A percentile compares a stretch with the other conserved stretches of the same genome.
Conservation (phyloP, 2,113 vertebrate genomes). For the Aspidoscelis tigris region DNA sequence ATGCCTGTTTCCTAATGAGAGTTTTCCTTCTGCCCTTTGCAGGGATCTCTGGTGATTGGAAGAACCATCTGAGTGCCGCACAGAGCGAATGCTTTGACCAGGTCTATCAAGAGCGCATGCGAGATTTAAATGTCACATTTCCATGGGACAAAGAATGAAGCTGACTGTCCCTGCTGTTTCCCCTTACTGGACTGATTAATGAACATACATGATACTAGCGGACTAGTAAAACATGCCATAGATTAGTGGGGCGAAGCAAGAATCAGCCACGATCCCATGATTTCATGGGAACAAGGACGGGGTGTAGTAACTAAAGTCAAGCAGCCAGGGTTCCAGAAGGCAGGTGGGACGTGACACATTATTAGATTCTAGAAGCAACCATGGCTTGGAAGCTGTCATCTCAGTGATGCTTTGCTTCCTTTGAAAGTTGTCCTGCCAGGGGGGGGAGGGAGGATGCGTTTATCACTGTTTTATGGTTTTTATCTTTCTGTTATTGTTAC, state of each 20-base stretch:
- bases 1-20: neutral
- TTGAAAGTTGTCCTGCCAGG: too few relatives aligned
- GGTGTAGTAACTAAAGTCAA: neutral
- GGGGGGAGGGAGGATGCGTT: too few relatives aligned
- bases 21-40: constrained; percentile 26
- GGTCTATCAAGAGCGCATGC: constrained; percentile 72
- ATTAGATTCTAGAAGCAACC: neutral
- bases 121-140: constrained; percentile 64
- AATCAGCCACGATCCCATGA: neutral
- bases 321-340: neutral
- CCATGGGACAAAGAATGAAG: constrained; percentile 67
- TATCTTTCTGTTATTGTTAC: too few relatives aligned
- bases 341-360: neutral
- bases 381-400: neutral
- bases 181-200: neutral
- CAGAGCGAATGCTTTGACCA: constrained; percentile 73
- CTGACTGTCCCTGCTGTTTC: neutral
- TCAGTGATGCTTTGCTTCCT: too few relatives aligned
- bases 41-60: constrained; percentile 84
- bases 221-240: neutral
- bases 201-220: neutral
- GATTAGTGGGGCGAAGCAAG: neutral
- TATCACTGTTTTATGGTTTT: too few relatives aligned
- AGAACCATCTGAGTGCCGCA: constrained; percentile 79
- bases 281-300: neutral